A percentile compares a stretch with the other conserved stretches of the same genome.
Conservation (phyloP, 2,888 invertebrate genomes). For the Conus canariensis region DNA sequence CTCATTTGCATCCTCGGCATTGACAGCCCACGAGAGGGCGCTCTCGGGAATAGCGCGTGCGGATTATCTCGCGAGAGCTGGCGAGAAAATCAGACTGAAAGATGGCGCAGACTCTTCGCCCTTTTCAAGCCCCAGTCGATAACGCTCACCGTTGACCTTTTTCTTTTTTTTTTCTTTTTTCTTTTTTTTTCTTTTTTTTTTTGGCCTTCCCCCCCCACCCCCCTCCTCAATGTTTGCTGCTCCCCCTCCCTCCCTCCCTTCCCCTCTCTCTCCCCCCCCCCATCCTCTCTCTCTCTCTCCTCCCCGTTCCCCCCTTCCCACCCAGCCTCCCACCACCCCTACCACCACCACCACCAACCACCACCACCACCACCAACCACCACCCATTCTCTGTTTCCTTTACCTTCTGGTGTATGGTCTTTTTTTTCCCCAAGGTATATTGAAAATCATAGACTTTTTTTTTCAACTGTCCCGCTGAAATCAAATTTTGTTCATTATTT, state of each 20-base stretch:
- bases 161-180: neutral
- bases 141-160: neutral
- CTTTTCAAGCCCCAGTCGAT: neutral
- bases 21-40: slow-evolving; percentile 39
- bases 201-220: neutral
- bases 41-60: slow-evolving; percentile 39
- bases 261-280: neutral
- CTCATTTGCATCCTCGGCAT: slow-evolving; percentile 39
- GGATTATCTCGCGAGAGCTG: slow-evolving; percentile 39
- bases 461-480: neutral
- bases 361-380: too few species aligned
- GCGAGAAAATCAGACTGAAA: slow-evolving; percentile 38
- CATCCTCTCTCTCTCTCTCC: neutral
- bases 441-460: too few species aligned
- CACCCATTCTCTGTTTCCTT: too few species aligned
- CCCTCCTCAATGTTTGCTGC: neutral
- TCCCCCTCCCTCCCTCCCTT: neutral
- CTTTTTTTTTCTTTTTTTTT: neutral
- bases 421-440: neutral
- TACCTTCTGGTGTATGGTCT: neutral
- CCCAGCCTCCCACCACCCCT: too few species aligned
- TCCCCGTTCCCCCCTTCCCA: neutral
- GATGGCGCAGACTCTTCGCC: slow-evolving; percentile 23
- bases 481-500: neutral
- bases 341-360: too few species aligned